Evolutionary conservation across 2,113 vertebrate species (phyloP).

Genomic region (Leiothrix lutea): DNA sequence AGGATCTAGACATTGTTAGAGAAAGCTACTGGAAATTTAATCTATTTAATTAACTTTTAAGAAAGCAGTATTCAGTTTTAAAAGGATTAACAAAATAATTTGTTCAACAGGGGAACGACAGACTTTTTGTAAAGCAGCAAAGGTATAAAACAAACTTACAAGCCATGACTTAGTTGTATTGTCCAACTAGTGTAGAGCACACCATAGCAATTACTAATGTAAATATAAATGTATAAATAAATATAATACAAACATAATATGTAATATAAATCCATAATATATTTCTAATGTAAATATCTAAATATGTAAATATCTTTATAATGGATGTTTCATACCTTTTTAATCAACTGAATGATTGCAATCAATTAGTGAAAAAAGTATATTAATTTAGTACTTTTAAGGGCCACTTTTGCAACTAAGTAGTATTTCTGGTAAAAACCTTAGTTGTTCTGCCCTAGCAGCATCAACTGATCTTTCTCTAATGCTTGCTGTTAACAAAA

Average conservation of each 20-base stretch:
- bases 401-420: not conserved
- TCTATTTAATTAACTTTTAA: not conserved
- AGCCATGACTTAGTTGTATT: not conserved
- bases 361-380: not conserved
- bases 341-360: not conserved
- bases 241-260: too few relatives aligned
- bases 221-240: not conserved
- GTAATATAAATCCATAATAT: too few relatives aligned
- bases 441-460: not conserved
- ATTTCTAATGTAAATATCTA: not conserved
- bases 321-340: not conserved
- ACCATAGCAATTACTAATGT: not conserved
- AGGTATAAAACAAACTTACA: not conserved
- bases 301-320: not conserved
- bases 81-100: not conserved
- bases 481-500: not conserved
- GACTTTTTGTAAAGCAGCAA: not conserved
- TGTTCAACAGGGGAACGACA: not conserved
- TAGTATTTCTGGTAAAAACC: not conserved
- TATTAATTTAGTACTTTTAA: not conserved
- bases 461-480: not conserved
- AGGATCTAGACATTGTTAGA: not conserved
- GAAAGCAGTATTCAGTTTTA: not conserved
- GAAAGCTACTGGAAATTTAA: not conserved
- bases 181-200: not conserved